Percentiles rank a stretch among this genome's conserved stretches.
These are phyloP conservation scores for Coenobita brevimanus DNA, from an alignment of 1,140 invertebrate species.

Conservation along the genomic window DNA sequence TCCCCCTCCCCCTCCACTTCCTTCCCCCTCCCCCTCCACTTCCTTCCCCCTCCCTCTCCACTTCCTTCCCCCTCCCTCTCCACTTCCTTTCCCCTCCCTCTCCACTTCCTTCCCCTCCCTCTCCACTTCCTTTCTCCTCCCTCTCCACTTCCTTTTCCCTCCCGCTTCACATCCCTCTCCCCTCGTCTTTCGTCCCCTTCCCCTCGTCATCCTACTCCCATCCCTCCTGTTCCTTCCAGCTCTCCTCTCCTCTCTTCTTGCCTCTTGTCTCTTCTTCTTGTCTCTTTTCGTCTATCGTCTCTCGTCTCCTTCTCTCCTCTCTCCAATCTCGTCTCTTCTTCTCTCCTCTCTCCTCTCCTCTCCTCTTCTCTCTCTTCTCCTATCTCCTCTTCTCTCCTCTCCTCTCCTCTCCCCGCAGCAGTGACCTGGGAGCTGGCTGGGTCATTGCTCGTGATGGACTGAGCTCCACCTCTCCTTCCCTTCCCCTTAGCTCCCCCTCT, in stretches of 20 bases:
- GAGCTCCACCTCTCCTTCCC: too few relatives aligned
- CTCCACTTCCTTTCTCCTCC: too few relatives aligned
- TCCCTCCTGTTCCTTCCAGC: neutral
- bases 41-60: neutral
- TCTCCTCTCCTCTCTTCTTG: neutral
- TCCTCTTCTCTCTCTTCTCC: neutral
- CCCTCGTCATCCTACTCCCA: neutral
- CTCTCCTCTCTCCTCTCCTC: neutral
- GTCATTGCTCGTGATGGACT: too few relatives aligned
- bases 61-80: neutral
- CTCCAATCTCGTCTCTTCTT: neutral
- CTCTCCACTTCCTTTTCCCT: neutral
- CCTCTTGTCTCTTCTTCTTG: neutral
- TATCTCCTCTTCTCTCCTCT: slow-evolving; percentile 4
- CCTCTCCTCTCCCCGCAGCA: neutral
- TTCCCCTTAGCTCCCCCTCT: too few relatives aligned
- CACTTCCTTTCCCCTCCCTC: neutral
- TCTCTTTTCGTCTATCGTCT: neutral
- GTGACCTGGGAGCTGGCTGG: too few relatives aligned
- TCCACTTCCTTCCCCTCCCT: neutral
- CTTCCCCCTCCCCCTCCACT: neutral
- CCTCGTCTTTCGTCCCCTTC: neutral
- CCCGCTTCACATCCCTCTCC: neutral
- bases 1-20: neutral
- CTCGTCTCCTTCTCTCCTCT: neutral